A percentile compares a stretch with the other conserved stretches of the same genome.
Evolutionary conservation across 2,113 vertebrate genomes (phyloP).

Genomic region (Maccullochella peelii): DNA sequence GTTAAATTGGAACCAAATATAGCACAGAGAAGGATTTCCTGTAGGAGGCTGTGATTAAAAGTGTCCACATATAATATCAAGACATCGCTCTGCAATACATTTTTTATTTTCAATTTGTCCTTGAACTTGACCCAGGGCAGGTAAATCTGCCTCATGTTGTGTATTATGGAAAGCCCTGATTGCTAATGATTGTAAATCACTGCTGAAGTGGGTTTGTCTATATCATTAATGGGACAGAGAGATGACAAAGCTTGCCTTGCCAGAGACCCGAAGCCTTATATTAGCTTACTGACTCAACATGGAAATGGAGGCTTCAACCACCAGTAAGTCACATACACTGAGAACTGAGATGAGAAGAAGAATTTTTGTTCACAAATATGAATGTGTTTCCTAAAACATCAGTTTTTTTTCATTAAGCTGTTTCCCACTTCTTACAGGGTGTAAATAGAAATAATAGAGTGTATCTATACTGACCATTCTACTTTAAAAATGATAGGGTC

Average conservation of each 20-base stretch:
- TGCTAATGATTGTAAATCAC: conserved; percentile 65
- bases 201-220: conserved; percentile 50
- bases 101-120: conserved; percentile 34
- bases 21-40: conserved; percentile 44
- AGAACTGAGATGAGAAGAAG: conserved; percentile 32
- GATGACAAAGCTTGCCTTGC: conserved; percentile 67
- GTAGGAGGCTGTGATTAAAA: conserved; percentile 37
- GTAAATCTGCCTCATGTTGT: conserved; percentile 38
- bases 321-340: conserved; percentile 43
- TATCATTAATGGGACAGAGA: conserved; percentile 45
- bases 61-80: conserved; percentile 28
- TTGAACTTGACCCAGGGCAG: conserved; percentile 15
- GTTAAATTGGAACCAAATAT: conserved; percentile 52
- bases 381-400: conserved; percentile 74
- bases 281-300: conserved; percentile 62
- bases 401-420: conserved; percentile 45
- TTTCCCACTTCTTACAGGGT: conserved; percentile 77
- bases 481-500: conserved; percentile 74
- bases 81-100: conserved; percentile 55
- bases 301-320: conserved; percentile 61
- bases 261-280: conserved; percentile 74
- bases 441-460: conserved; percentile 78
- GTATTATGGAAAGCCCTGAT: conserved; percentile 41
- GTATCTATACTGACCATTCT: conserved; percentile 78
- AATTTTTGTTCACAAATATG: conserved; percentile 60